phyloP scores from a whole-genome alignment of 2,888 invertebrate genomes.

The Andrena marginata region DNA sequence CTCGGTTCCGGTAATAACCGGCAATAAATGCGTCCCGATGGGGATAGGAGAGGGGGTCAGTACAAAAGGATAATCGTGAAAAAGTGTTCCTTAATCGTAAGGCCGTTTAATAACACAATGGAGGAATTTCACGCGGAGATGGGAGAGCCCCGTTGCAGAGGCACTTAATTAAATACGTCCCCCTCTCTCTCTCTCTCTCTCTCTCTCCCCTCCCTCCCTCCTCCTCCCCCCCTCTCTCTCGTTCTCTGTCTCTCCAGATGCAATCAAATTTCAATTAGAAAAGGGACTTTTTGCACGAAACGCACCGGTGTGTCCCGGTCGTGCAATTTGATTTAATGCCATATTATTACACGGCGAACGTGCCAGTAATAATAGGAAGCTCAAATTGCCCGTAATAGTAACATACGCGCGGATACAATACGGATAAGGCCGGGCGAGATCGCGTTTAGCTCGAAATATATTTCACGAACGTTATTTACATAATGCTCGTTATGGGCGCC shows the following conservation, averaged over 20 bases:
- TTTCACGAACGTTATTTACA: constrained; percentile 46
- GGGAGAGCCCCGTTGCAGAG: constrained; percentile 46
- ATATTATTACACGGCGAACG: constrained; percentile 60
- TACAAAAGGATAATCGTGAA: constrained; percentile 54
- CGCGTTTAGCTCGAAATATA: constrained; percentile 37
- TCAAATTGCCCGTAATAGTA: constrained; percentile 60
- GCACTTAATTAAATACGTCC: constrained; percentile 57
- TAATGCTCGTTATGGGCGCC: constrained; percentile 34
- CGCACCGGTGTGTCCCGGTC: constrained; percentile 49
- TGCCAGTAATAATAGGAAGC: constrained; percentile 61
- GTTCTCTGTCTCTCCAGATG: constrained; percentile 34
- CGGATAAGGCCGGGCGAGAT: constrained; percentile 36
- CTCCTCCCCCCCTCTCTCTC: background rate
- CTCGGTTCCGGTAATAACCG: constrained; percentile 2
- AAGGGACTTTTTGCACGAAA: constrained; percentile 59
- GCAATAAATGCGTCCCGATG: constrained; percentile 23
- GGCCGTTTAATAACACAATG: constrained; percentile 61
- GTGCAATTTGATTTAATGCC: constrained; percentile 61
- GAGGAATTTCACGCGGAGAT: constrained; percentile 57
- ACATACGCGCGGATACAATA: constrained; percentile 57
- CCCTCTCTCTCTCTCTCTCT: background rate
- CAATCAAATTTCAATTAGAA: constrained; percentile 63
- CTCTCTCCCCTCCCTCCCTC: background rate
- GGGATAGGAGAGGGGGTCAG: background rate
- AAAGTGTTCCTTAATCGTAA: constrained; percentile 60